Percentiles rank a stretch among this genome's conserved stretches.
These are phyloP conservation scores for Bubalus kerabau DNA, from an alignment of 2,113 vertebrate genomes.

Conservation along the genomic window DNA sequence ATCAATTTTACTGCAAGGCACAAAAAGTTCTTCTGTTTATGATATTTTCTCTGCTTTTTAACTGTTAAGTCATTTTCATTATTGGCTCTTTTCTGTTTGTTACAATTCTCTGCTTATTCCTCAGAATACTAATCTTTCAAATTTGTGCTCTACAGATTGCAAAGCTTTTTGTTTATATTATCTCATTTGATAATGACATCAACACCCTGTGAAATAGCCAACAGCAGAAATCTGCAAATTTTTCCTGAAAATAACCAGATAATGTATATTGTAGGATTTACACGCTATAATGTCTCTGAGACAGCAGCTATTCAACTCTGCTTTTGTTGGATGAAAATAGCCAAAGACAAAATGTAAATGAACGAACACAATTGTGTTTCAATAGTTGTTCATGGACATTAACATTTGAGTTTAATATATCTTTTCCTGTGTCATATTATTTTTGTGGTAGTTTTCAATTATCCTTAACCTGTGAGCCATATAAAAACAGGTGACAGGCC, in stretches of 20 bases:
- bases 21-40: neutral
- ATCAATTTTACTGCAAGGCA: neutral
- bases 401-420: neutral
- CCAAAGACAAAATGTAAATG: neutral
- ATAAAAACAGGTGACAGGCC: neutral
- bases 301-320: neutral
- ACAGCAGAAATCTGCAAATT: neutral
- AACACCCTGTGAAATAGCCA: neutral
- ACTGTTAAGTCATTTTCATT: neutral
- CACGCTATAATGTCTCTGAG: neutral
- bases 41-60: neutral
- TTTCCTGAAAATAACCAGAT: neutral
- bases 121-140: neutral
- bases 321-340: neutral
- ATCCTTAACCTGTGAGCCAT: neutral
- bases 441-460: neutral
- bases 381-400: neutral
- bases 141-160: neutral
- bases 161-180: neutral
- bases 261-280: neutral
- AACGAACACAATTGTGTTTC: neutral
- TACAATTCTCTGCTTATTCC: neutral
- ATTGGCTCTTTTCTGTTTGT: neutral
- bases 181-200: neutral
- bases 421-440: neutral